Evolutionary conservation across 2,888 invertebrate genomes (phyloP).

Genomic region (Metellina segmentata): DNA sequence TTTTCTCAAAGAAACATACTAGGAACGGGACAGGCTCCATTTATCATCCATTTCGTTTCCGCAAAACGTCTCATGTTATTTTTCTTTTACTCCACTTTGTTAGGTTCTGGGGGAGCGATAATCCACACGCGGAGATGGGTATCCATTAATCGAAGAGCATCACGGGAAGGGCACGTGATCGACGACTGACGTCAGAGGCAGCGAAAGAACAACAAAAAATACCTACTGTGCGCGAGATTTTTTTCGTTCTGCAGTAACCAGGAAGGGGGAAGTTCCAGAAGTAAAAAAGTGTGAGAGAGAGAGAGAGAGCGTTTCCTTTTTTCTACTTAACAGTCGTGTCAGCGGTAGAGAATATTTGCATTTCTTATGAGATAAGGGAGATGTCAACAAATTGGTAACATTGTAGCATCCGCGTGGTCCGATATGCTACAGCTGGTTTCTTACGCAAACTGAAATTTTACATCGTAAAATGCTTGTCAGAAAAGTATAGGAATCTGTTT

Average conservation of each 20-base stretch:
- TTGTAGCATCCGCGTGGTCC: background rate
- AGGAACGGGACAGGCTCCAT: background rate
- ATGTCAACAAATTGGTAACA: background rate
- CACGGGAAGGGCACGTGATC: conserved; percentile 58
- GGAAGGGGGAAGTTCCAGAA: background rate
- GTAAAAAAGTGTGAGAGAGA: background rate
- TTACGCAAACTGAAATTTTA: background rate
- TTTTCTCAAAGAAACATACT: background rate
- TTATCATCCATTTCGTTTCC: background rate
- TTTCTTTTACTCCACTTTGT: background rate
- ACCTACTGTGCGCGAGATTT: background rate
- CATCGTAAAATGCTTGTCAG: background rate
- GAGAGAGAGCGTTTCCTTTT: background rate
- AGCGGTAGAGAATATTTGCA: background rate
- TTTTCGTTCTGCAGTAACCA: background rate
- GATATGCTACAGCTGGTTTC: background rate
- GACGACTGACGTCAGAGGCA: conserved; percentile 38
- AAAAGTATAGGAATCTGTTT: no score
- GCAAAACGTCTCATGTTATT: background rate
- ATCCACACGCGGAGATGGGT: background rate
- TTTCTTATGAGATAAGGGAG: background rate
- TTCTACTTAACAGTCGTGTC: background rate
- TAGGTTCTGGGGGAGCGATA: background rate
- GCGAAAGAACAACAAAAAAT: background rate
- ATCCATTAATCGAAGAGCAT: conserved; percentile 42